A percentile compares a stretch with the other conserved stretches of the same genome.
Evolutionary conservation across 2,113 vertebrate species (phyloP).

Genomic region (Centropus unirufus): DNA sequence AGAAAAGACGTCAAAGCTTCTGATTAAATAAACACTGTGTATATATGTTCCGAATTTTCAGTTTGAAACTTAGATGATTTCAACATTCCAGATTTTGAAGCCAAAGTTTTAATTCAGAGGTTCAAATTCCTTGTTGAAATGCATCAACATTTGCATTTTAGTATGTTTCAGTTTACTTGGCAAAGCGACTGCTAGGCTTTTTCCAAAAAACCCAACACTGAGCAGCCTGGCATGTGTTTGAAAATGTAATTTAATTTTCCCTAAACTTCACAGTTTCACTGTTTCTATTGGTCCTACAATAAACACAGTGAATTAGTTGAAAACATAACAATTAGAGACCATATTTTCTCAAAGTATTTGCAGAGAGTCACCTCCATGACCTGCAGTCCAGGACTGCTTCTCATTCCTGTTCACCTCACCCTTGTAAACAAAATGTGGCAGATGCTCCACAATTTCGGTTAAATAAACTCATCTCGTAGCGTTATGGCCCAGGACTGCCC

Average conservation of each 20-base stretch:
- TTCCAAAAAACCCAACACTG: not conserved
- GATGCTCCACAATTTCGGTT: conserved; percentile 21
- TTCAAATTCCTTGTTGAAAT: conserved; percentile 24
- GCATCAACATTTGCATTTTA: conserved; percentile 42
- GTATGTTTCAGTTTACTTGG: conserved; percentile 26
- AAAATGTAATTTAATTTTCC: conserved; percentile 39
- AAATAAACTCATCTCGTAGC: not conserved
- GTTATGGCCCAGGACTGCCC: not conserved
- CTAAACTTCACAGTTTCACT: conserved; percentile 37
- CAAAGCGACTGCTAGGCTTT: not conserved
- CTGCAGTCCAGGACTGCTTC: not conserved
- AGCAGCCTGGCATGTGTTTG: conserved; percentile 15
- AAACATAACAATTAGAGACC: conserved; percentile 37
- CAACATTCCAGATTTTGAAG: not conserved
- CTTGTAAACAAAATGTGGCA: not conserved
- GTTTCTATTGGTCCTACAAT: conserved; percentile 14
- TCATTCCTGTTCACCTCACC: not conserved
- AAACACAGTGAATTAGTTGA: conserved; percentile 45
- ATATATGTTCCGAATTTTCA: not conserved
- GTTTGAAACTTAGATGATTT: not conserved
- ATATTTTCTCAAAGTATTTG: conserved; percentile 7
- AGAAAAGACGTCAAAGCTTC: not conserved
- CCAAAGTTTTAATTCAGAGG: not conserved
- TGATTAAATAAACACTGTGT: not conserved
- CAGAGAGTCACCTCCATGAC: conserved; percentile 9